Conservation (phyloP, 2,113 vertebrate genomes). For the cat (Felis catus) region F.catus_Fca126_mat1.0 CM031422.1:42809501-42810000, state of each 20-base stretch:
- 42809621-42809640: background rate
- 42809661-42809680: background rate
- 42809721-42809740: background rate
- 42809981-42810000: background rate
- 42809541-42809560: background rate
- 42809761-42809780: background rate
- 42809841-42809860: background rate
- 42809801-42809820: background rate
- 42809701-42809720: background rate
- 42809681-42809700: background rate
- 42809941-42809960: background rate
- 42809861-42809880: background rate
- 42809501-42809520: background rate
- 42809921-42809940: background rate
- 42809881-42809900: background rate
- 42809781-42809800: background rate
- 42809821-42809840: background rate
- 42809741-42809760: too few species aligned
- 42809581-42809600: background rate
- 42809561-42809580: background rate
- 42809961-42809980: background rate
- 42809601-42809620: background rate
- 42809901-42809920: background rate
- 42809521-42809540: background rate
- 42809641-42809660: background rate